Evolutionary conservation across 2,888 invertebrate species (phyloP).

Genomic region (Helleia helle): DNA sequence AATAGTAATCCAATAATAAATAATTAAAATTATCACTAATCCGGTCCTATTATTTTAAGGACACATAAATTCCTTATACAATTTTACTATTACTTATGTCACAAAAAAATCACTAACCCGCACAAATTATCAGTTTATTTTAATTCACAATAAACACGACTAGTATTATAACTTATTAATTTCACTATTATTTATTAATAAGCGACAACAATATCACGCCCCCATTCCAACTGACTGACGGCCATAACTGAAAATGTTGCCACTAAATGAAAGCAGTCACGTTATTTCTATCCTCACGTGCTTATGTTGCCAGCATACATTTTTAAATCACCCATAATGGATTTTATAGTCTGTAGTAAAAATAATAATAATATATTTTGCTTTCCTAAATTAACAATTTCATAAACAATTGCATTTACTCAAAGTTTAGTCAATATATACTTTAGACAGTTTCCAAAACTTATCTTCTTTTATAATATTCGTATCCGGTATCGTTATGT

Average conservation of each 20-base stretch:
- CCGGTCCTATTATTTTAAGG: constrained; percentile 58
- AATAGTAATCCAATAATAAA: constrained; percentile 66
- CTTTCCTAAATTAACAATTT: not conserved
- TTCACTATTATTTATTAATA: constrained; percentile 54
- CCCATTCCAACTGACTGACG: constrained; percentile 55
- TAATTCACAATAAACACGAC: constrained; percentile 48
- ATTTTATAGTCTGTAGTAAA: no score
- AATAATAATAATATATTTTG: no score
- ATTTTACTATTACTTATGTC: constrained; percentile 45
- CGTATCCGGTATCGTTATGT: no score
- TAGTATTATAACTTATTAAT: constrained; percentile 48
- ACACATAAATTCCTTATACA: constrained; percentile 59
- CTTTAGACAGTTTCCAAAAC: no score
- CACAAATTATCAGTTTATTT: constrained; percentile 39
- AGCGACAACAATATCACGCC: constrained; percentile 48
- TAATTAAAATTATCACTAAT: constrained; percentile 45
- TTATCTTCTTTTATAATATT: no score
- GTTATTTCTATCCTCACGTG: constrained; percentile 55
- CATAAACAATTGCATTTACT: no score
- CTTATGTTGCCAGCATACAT: constrained; percentile 28
- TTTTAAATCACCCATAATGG: constrained; percentile 16
- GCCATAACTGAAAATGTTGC: constrained; percentile 64
- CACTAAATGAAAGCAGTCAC: constrained; percentile 38
- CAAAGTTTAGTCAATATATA: no score
- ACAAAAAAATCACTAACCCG: constrained; percentile 39